phyloP scores from a whole-genome alignment of 2,888 invertebrate species.

The Criorhina ranunculi region DNA sequence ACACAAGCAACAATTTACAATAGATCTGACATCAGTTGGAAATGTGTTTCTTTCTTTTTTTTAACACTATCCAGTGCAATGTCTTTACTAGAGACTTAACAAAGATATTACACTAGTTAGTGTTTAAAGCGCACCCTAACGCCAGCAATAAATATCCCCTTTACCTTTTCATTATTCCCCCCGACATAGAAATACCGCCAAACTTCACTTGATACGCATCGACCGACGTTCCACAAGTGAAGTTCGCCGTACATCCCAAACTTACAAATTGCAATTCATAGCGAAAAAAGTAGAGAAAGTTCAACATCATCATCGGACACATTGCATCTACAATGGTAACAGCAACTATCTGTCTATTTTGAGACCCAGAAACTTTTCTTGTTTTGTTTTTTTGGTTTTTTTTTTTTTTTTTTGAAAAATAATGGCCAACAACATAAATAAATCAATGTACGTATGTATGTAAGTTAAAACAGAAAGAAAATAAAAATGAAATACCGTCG shows the following conservation, averaged over 20 bases:
- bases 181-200: neutral
- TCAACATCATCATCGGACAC: slow-evolving; percentile 68
- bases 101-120: neutral
- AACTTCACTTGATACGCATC: slow-evolving; percentile 33
- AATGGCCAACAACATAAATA: slow-evolving; percentile 47
- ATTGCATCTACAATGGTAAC: slow-evolving; percentile 76
- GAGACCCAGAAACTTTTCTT: slow-evolving; percentile 77
- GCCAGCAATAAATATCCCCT: too few species aligned
- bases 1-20: too few species aligned
- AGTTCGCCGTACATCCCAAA: slow-evolving; percentile 54
- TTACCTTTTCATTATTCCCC: neutral
- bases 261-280: slow-evolving; percentile 74
- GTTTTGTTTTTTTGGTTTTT: slow-evolving; percentile 33
- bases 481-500: slow-evolving; percentile 76
- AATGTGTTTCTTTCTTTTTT: too few species aligned
- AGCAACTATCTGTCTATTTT: slow-evolving; percentile 76
- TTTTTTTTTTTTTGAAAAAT: slow-evolving; percentile 17
- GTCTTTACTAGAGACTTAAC: too few species aligned
- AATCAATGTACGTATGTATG: slow-evolving; percentile 19
- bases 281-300: slow-evolving; percentile 70
- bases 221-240: slow-evolving; percentile 24
- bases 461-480: slow-evolving; percentile 65
- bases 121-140: neutral
- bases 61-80: too few species aligned
- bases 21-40: too few species aligned